Base-by-base conservation (phyloP, 2,888 invertebrate genomes). In the Adelognathus sp. region DNA sequence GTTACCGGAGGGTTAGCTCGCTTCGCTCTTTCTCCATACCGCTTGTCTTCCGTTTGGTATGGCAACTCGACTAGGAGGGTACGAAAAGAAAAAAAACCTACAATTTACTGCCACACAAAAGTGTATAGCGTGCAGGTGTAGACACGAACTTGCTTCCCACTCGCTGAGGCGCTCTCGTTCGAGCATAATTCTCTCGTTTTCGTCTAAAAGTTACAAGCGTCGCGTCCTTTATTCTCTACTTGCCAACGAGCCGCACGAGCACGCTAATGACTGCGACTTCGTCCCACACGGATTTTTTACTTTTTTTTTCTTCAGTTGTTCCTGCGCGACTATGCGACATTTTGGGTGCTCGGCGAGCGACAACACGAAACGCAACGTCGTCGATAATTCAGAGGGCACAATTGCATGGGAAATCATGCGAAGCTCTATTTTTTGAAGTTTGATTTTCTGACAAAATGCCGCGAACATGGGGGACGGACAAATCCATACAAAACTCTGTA, bases 201-300 rank as follows among this genome's bases (percentile, higher is more conserved):
- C 63, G 44, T 29, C 44, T 44, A 31, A 63, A 14, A 44, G 54
- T 56, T 76, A 69, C 69, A 44, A n/a, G 52, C 61, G 56, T 70
- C 60, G 66, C 41, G 52, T 80, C 73, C 64, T 70, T 21, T 63
- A 46, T 61, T 41, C 61, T 46, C 41, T 29, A 39, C 21, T 54
- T 69, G 16, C 31, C 56, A 61, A 52, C 46, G 21, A 50, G 50
- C 50, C 24, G 29, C 36, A 61, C 54, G 64, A 72, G 58, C 70
- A 63, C 71, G 71, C 71, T 80, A 80, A 80, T 80, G 80, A 80
- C 78, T 78, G 67, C 52, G 66, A 71, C 78, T 54, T 18, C 46
- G 44, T 70, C 56, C 44, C 63, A 73, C 73, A 64, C 64, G 44
- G 44, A 44, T 63, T 63, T 46, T 44, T n/a, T n/a, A n/a, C n/a